These are phyloP conservation scores for Sebastes schlegelii DNA, from an alignment of 2,113 vertebrate species.

Conservation along the genomic window DNA sequence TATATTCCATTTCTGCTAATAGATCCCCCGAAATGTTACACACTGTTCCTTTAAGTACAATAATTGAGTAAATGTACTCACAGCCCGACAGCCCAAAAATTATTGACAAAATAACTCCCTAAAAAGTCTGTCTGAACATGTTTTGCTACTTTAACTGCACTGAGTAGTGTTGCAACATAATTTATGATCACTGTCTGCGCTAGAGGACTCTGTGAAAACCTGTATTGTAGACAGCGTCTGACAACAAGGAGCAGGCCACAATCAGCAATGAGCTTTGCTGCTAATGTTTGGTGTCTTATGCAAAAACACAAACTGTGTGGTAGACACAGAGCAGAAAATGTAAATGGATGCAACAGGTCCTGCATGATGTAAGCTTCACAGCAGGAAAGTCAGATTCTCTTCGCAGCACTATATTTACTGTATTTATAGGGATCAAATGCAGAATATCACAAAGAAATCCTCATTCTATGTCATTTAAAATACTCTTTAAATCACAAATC, in stretches of 20 bases:
- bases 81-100: background rate
- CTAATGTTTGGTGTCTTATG: background rate
- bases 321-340: background rate
- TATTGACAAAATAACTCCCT: background rate
- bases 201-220: background rate
- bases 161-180: constrained; percentile 4
- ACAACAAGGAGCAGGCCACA: background rate
- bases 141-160: constrained; percentile 6
- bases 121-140: background rate
- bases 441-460: background rate
- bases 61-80: background rate
- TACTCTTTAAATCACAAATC: background rate
- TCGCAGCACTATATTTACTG: background rate
- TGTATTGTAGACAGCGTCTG: background rate
- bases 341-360: background rate
- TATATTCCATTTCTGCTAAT: too few relatives aligned
- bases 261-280: background rate
- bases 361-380: background rate
- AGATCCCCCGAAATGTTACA: too few relatives aligned
- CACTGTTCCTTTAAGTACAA: background rate
- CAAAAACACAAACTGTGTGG: background rate
- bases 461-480: background rate
- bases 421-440: background rate
- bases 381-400: background rate
- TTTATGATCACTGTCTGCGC: background rate